Evolutionary conservation across 2,888 invertebrate genomes (phyloP), one percentile per base, ranked within the genome.

Genomic region (Pollenia amentaria): DNA sequence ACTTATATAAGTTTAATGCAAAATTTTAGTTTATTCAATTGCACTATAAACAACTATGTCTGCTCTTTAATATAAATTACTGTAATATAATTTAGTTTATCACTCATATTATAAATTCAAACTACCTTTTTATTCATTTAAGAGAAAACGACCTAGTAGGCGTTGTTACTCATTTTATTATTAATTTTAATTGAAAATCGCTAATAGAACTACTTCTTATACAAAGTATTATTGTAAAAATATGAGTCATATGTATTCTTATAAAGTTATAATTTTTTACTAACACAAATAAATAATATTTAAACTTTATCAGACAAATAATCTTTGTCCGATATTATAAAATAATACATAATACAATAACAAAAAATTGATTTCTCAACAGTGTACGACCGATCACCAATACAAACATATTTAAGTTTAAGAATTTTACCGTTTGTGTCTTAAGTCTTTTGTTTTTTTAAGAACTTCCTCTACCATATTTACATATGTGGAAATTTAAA

Each of bases 401-500:
- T 18, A 44, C n/a, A 55, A 51, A 4, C 12, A 16, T 14, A 42
- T 16, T 57, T 0, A 9, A n/a, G 18, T n/a, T 21, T 11, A 38
- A 46, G 12, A 76, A 53, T 14, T 51, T n/a, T 16, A 60, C 55
- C 10, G 80, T 65, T 70, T 70, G 80, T 57, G 69, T 55, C 80
- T 79, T 79, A 75, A 75, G 69, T 84, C 75, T 80, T 80, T 76
- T 64, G 76, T 29, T 29, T 29, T 29, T 72, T 76, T 76, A 48
- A 16, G 55, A 64, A 42, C 16, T 42, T 40, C 18, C 6, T 2
- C 16, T 38, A 21, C 6, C 64, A 21, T 12, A 11, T 57, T 44
- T 46, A 70, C 42, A 44, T 53, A 16, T 29, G n/a, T 29, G 38
- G 10, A 18, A 44, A 11, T 38, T 14, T 48, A 12, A 29, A 12